These are phyloP conservation scores for Danio albolineatus DNA, from an alignment of 2,797 vertebrate species.

Conservation along the genomic window DNA sequence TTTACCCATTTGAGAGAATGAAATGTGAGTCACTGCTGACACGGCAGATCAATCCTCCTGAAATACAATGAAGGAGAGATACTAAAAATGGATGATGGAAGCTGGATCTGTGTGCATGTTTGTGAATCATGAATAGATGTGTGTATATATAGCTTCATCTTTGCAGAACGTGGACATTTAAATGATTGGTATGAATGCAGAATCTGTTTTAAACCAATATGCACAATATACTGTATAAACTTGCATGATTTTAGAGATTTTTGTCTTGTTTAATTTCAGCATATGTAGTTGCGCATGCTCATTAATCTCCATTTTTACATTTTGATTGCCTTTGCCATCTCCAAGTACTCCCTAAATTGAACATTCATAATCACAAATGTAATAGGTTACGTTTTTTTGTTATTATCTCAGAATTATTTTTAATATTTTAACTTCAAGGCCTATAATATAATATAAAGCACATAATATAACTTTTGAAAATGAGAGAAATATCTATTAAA, in stretches of 20 bases:
- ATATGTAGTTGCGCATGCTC: background rate
- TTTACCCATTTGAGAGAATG: constrained; percentile 46
- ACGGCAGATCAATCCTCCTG: constrained; percentile 46
- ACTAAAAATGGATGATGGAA: constrained; percentile 40
- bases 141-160: constrained; percentile 16
- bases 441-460: no score
- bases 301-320: background rate
- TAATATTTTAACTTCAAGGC: no score
- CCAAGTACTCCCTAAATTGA: background rate
- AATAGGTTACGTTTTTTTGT: no score
- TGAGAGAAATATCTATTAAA: no score
- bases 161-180: constrained; percentile 6
- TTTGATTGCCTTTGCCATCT: background rate
- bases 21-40: constrained; percentile 48
- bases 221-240: background rate
- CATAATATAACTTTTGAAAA: no score
- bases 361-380: no score
- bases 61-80: constrained; percentile 46
- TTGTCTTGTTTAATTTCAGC: no score
- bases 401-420: background rate
- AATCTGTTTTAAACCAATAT: background rate
- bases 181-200: constrained; percentile 4
- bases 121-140: background rate
- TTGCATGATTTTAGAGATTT: background rate
- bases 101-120: constrained; percentile 15